These are phyloP conservation scores for Heliconius ethilla DNA, from an alignment of 2,888 invertebrate species.

Conservation along the genomic window DNA sequence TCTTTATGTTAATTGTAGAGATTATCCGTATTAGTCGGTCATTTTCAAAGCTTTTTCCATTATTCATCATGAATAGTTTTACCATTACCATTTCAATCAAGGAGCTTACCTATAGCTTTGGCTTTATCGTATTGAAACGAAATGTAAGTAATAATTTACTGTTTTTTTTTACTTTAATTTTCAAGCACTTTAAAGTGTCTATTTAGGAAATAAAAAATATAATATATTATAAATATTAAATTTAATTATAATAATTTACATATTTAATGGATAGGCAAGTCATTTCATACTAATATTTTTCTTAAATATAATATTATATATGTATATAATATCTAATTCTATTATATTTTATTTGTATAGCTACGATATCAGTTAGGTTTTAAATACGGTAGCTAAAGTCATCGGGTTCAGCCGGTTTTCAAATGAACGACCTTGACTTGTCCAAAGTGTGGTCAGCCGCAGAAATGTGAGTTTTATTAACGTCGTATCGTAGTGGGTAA, in stretches of 20 bases:
- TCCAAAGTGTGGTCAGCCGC: slow-evolving; percentile 46
- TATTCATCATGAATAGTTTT: slow-evolving; percentile 50
- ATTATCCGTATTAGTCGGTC: slow-evolving; percentile 59
- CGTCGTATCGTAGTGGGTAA: slow-evolving; percentile 26
- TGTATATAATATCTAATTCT: neutral
- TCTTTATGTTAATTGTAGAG: slow-evolving; percentile 66
- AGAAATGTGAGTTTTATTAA: slow-evolving; percentile 49
- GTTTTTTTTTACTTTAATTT: neutral
- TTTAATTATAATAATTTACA: slow-evolving; percentile 8
- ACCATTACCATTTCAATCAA: slow-evolving; percentile 29
- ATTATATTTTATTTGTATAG: neutral
- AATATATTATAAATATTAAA: slow-evolving; percentile 3
- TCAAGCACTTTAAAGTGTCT: neutral
- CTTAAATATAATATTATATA: neutral
- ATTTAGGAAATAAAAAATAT: neutral
- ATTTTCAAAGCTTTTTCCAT: slow-evolving; percentile 56
- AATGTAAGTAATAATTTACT: neutral
- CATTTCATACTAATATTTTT: neutral
- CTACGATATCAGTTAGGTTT: neutral
- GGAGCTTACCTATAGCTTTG: neutral
- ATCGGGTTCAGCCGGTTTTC: slow-evolving; percentile 32
- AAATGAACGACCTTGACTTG: slow-evolving; percentile 62
- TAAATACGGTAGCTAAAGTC: slow-evolving; percentile 27
- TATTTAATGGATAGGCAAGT: neutral
- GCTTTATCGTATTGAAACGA: slow-evolving; percentile 1